A percentile compares a stretch with the other conserved stretches of the same genome.
phyloP scores from a whole-genome alignment of 2,888 invertebrate genomes.

The Andrena hattorfiana region DNA sequence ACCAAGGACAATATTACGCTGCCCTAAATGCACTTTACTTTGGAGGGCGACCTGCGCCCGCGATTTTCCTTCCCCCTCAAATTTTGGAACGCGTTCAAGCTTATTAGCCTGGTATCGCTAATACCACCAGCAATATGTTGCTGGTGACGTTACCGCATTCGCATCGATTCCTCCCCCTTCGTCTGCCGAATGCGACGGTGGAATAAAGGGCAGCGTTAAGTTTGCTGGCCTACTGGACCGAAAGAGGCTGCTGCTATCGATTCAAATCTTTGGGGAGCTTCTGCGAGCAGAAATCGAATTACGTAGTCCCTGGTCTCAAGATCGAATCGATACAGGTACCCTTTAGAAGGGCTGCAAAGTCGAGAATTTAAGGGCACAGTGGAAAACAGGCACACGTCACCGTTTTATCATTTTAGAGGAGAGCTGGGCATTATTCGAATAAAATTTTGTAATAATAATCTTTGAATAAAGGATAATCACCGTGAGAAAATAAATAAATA shows the following conservation, averaged over 20 bases:
- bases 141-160: constrained; percentile 24
- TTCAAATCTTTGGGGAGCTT: background rate
- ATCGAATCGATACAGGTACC: background rate
- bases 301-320: background rate
- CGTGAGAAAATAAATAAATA: too few relatives aligned
- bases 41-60: background rate
- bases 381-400: too few relatives aligned
- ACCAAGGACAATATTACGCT: constrained; percentile 52
- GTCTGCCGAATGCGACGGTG: background rate
- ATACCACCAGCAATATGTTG: constrained; percentile 43
- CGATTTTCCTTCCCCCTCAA: constrained; percentile 23
- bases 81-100: constrained; percentile 59
- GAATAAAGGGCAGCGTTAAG: background rate
- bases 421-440: too few relatives aligned
- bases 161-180: constrained; percentile 22
- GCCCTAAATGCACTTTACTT: constrained; percentile 48
- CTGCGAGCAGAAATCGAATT: background rate
- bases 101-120: constrained; percentile 54
- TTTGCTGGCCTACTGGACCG: background rate
- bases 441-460: too few relatives aligned
- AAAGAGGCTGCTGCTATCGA: background rate
- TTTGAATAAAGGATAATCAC: too few relatives aligned
- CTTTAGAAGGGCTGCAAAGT: too few relatives aligned
- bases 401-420: too few relatives aligned
- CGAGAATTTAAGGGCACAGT: too few relatives aligned